Evolutionary conservation across 2,888 invertebrate genomes (phyloP), one percentile per base, ranked within the genome.

Genomic region (Drosophila subquinaria): DNA sequence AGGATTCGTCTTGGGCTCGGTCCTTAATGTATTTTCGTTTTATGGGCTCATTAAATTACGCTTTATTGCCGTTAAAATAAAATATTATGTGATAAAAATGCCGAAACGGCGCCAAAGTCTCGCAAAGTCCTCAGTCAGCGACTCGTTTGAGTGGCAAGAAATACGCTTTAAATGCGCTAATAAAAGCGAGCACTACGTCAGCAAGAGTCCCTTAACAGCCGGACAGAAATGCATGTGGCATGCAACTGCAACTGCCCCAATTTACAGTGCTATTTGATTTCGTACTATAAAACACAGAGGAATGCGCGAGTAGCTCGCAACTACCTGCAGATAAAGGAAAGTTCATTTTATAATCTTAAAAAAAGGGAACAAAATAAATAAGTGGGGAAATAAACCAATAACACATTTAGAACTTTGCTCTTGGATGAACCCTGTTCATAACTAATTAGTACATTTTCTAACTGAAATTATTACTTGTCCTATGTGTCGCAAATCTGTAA

Each of bases 1-100:
- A 73, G 67, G 72, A 69, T 4, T 36, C 45, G 8, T 17, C 33
- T 17, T 42, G 11, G 47, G 2, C 50, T 48, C 50, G 65, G 66
- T 70, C 66, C 65, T 83, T 87, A 89, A 89, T 88, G 89, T 90
- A 76, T 86, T 90, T 86, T 81, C 88, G 67, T 87, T 90, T 90
- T 89, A 89, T 89, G 77, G 88, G 82, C 90, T 90, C 89, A 90
- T 89, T 90, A 90, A 89, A 90, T 90, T 90, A 88, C 89, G 84
- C 84, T 89, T 89, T 89, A 89, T 88, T 89, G 89, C 89, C 89
- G 82, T 90, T 88, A 88, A 90, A 89, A 88, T 90, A 89, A 89
- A 88, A 89, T 90, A 90, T 89, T 79, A 89, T 89, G 90, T 89
- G 88, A 89, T 89, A 89, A 90, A 87, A 89, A 88, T 81, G 79